Conservation (phyloP, 2,797 vertebrate species). For the Gallinago nigripennis region DNA sequence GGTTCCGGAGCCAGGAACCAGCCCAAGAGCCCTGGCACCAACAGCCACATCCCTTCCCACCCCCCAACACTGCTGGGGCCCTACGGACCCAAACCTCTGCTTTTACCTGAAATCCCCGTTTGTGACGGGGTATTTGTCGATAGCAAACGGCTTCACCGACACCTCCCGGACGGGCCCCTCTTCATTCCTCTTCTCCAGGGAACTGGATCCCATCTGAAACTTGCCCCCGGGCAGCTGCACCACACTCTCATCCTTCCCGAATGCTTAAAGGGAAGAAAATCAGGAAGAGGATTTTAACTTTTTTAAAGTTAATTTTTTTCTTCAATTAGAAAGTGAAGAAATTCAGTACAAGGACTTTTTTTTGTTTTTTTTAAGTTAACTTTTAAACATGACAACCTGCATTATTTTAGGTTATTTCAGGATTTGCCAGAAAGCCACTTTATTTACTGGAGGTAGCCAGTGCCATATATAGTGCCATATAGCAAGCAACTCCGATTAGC, state of each 20-base stretch:
- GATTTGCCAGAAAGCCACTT: background rate
- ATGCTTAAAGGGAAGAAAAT: rapidly evolving
- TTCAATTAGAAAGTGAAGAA: background rate
- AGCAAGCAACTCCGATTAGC: rapidly evolving
- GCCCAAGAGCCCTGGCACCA: background rate
- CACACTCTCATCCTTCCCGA: constrained; percentile 56
- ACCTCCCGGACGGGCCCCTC: constrained; percentile 79
- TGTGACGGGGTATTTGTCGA: constrained; percentile 88
- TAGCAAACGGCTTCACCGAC: constrained; percentile 78
- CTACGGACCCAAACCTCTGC: background rate
- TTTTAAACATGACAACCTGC: rapidly evolving
- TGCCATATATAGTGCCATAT: too few relatives aligned
- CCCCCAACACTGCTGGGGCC: background rate
- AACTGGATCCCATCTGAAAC: constrained; percentile 83
- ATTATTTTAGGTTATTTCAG: too few relatives aligned
- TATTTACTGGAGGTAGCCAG: rapidly evolving
- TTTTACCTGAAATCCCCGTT: constrained; percentile 90
- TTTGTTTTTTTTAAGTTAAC: background rate
- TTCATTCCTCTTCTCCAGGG: constrained; percentile 78
- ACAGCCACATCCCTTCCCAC: rapidly evolving
- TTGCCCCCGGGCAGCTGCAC: constrained; percentile 82
- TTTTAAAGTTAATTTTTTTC: background rate
- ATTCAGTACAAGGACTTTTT: background rate
- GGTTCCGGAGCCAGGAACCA: background rate
- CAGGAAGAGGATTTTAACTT: rapidly evolving